Conservation (phyloP, 2,797 vertebrate genomes). For the Aphelocoma californica region DNA sequence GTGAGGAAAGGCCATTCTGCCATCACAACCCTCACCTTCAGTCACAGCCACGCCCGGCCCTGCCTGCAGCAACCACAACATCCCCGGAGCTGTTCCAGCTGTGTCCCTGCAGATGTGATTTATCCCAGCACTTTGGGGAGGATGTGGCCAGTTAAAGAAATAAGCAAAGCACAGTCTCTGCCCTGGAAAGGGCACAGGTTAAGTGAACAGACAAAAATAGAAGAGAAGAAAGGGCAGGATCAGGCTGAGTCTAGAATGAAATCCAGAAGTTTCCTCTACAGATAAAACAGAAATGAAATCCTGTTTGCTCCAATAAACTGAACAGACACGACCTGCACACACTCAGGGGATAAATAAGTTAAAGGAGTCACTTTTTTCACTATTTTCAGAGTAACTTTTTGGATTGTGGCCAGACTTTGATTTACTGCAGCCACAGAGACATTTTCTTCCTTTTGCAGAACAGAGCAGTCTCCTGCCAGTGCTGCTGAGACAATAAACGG, state of each 20-base stretch:
- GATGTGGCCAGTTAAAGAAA: neutral
- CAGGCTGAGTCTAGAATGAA: neutral
- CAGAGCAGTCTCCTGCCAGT: neutral
- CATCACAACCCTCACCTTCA: neutral
- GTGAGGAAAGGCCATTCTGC: neutral
- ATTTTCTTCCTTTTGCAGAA: neutral
- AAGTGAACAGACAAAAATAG: neutral
- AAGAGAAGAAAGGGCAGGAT: neutral
- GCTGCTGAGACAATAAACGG: neutral
- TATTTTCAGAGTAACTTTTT: neutral
- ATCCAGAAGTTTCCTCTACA: neutral
- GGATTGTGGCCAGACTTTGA: slow-evolving; percentile 1
- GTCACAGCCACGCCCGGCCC: neutral
- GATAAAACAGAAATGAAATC: neutral
- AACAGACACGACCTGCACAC: neutral
- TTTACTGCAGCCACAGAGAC: neutral
- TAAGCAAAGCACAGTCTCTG: neutral
- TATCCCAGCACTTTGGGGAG: neutral
- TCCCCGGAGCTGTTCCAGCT: neutral
- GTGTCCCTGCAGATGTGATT: neutral
- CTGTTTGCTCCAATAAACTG: neutral
- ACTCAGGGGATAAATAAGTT: neutral
- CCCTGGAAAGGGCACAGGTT: neutral
- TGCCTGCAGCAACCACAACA: neutral
- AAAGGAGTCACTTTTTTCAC: neutral